phyloP scores from a whole-genome alignment of 2,888 invertebrate genomes.

The Limnephilus marmoratus region DNA sequence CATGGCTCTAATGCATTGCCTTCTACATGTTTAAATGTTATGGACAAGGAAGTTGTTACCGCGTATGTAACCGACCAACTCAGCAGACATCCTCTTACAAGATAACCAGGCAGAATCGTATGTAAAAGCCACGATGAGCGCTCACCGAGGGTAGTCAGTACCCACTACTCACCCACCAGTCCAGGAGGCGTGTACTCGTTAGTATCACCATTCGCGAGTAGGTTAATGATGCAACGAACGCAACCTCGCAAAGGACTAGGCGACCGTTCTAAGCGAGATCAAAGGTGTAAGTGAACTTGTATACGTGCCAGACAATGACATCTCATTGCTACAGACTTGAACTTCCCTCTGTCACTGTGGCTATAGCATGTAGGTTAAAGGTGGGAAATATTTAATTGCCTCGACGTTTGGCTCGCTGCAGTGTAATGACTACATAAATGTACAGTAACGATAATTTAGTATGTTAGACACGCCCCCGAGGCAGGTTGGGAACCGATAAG shows the following conservation, averaged over 20 bases:
- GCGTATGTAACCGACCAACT: constrained; percentile 33
- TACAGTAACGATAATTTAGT: constrained; percentile 24
- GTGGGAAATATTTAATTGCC: constrained; percentile 34
- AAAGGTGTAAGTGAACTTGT: constrained; percentile 42
- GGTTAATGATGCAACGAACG: constrained; percentile 45
- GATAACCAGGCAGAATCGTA: constrained; percentile 18
- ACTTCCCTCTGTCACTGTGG: constrained; percentile 41
- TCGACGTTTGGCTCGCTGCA: constrained; percentile 4
- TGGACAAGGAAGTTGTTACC: constrained; percentile 55
- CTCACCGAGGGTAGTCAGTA: neutral
- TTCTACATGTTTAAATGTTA: constrained; percentile 43
- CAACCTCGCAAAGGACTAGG: constrained; percentile 44
- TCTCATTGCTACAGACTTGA: constrained; percentile 38
- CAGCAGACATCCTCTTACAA: constrained; percentile 42
- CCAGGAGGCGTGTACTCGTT: neutral
- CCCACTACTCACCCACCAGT: neutral
- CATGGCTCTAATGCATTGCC: constrained; percentile 51
- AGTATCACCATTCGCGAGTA: constrained; percentile 22
- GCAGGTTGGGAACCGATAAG: constrained; percentile 5
- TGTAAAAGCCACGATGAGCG: constrained; percentile 11
- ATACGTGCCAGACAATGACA: constrained; percentile 42
- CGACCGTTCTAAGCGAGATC: constrained; percentile 52
- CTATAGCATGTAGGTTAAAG: constrained; percentile 5
- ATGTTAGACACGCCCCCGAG: neutral
- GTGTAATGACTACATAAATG: neutral